These are phyloP conservation scores for Spondyliosoma cantharus DNA, from an alignment of 2,797 vertebrate species.

Conservation along the genomic window DNA sequence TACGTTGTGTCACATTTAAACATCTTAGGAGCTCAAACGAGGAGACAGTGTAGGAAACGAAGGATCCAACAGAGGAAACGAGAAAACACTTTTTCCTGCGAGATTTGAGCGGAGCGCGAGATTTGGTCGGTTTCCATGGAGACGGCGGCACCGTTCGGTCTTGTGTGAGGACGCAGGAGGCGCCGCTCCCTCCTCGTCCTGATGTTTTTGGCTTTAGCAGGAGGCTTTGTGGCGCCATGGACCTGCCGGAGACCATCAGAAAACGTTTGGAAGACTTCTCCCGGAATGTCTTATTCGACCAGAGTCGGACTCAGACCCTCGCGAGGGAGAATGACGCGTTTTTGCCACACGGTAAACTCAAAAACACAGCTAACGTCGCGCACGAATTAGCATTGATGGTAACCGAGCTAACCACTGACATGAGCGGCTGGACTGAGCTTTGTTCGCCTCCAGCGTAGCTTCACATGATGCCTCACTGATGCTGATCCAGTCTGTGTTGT, in stretches of 20 bases:
- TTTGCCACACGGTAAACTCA: slow-evolving; percentile 71
- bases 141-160: slow-evolving; percentile 40
- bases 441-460: neutral
- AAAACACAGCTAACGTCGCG: neutral
- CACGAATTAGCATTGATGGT: slow-evolving; percentile 38
- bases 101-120: slow-evolving; percentile 51
- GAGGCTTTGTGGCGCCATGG: slow-evolving; percentile 66
- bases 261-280: slow-evolving; percentile 83
- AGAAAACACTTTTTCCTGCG: slow-evolving; percentile 1
- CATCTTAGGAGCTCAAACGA: neutral
- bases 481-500: neutral
- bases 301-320: slow-evolving; percentile 53
- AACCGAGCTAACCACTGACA: slow-evolving; percentile 13
- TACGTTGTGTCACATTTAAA: too few relatives aligned
- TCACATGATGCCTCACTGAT: neutral
- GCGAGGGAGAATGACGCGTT: slow-evolving; percentile 63
- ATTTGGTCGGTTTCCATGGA: slow-evolving; percentile 67
- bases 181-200: neutral
- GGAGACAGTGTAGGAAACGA: neutral
- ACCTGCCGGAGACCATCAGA: slow-evolving; percentile 79
- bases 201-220: slow-evolving; percentile 13
- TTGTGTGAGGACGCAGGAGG: slow-evolving; percentile 7
- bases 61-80: neutral
- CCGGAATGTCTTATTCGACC: slow-evolving; percentile 82
- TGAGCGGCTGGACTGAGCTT: accelerated